Evolutionary conservation across 2,888 invertebrate species (phyloP).

Genomic region (Hemithea aestivaria): DNA sequence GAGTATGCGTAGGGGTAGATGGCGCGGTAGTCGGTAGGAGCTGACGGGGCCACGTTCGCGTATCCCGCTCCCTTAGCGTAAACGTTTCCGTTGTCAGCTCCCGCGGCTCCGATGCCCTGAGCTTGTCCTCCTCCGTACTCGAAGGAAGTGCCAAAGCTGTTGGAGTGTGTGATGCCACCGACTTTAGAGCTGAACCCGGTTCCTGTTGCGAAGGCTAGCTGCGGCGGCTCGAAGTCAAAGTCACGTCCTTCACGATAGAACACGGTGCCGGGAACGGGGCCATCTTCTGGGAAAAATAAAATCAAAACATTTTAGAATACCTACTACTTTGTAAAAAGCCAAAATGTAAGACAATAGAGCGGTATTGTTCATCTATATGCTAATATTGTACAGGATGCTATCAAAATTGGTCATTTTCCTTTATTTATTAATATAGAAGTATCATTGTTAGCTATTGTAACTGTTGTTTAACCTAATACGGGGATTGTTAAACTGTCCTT

Average conservation of each 20-base stretch:
- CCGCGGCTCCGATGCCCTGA: slow-evolving; percentile 52
- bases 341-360: too few relatives aligned
- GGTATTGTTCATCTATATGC: slow-evolving; percentile 25
- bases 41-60: slow-evolving; percentile 43
- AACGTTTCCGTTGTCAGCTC: slow-evolving; percentile 34
- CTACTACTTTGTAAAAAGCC: too few relatives aligned
- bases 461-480: slow-evolving; percentile 6
- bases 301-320: too few relatives aligned
- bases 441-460: slow-evolving; percentile 5
- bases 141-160: slow-evolving; percentile 56
- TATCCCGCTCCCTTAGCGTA: slow-evolving; percentile 56
- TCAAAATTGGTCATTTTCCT: neutral
- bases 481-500: slow-evolving; percentile 5
- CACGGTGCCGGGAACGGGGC: slow-evolving; percentile 34
- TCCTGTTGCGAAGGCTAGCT: slow-evolving; percentile 61
- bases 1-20: slow-evolving; percentile 30
- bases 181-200: slow-evolving; percentile 66
- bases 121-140: slow-evolving; percentile 54
- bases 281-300: slow-evolving; percentile 24
- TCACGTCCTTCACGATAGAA: slow-evolving; percentile 42
- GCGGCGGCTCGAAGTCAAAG: slow-evolving; percentile 37
- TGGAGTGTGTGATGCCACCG: slow-evolving; percentile 61
- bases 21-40: slow-evolving; percentile 24
- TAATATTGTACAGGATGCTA: slow-evolving; percentile 5
- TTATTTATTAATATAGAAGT: neutral